Base-by-base conservation (phyloP, 2,888 invertebrate species). In the Scaptomyza flava region DNA sequence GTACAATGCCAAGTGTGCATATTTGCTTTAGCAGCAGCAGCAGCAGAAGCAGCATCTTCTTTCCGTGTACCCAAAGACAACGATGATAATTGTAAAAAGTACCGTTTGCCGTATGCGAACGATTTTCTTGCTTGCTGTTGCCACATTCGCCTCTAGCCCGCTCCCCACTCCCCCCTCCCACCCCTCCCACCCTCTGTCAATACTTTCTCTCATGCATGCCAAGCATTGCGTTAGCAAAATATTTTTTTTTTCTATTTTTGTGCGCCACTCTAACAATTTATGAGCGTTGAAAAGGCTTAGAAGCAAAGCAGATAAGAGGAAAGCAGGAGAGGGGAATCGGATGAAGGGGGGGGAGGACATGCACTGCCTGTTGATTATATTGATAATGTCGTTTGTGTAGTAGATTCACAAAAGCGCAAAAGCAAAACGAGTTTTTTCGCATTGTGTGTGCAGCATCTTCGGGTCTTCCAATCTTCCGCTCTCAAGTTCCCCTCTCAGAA, bases 211-310 rank as follows among this genome's bases (percentile, higher is more conserved):
- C 70, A 69, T 79, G 74, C 69, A 68, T 83, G 79, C 70, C 69
- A 77, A 72, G 74, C 69, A 79, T 79, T 87, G 85, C 87, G 81
- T 81, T 82, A 79, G 83, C 80, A 85, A 88, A 85, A 83, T 83
- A 83, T 85, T 85, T 81, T 23, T 23, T 23, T 23, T 23, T 23
- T 23, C 3, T 2, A 3, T 60, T 69, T 71, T 41, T 38, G 14
- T 78, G 67, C 70, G 70, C 76, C 70, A 57, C 72, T 72, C 72
- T 42, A 79, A 74, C 83, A 87, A 87, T 87, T 85, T 85, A 85
- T 85, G 84, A 85, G 87, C 86, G 81, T 87, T 85, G 89, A 84
- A 84, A 85, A 85, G 89, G 82, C 84, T 85, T 89, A 87, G 88
- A 84, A 68, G 43, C 63, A 58, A 41, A 14, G 9, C 27, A 51